Conservation (phyloP, 1,140 invertebrate genomes). For the Lanistes nyassanus region DNA sequence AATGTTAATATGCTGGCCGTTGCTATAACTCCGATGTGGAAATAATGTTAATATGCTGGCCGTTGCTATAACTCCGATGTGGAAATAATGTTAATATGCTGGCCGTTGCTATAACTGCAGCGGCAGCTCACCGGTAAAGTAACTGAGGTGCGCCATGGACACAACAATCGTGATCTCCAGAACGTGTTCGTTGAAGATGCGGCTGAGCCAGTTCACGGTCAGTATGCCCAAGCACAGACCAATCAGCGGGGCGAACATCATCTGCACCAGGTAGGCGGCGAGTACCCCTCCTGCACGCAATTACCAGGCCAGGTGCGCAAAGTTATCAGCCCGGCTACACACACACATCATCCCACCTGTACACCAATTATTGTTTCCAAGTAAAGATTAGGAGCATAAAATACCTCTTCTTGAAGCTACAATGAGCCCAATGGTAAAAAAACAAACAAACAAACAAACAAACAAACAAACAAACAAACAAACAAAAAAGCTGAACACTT, state of each 20-base stretch:
- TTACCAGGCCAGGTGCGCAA: background rate
- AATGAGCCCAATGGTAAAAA: background rate
- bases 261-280: background rate
- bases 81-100: no score
- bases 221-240: background rate
- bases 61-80: no score
- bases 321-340: background rate
- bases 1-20: no score
- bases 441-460: conserved; percentile 5
- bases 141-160: conserved; percentile 10
- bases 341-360: background rate
- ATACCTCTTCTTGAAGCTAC: background rate
- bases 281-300: background rate
- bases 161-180: conserved; percentile 23
- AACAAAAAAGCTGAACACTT: background rate
- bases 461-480: background rate
- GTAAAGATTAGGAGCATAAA: background rate
- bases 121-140: background rate
- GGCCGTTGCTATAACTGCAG: background rate
- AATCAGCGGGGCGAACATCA: background rate
- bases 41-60: no score
- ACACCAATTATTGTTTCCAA: background rate
- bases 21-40: no score
- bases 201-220: conserved; percentile 9
- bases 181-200: conserved; percentile 10